These are phyloP conservation scores for Hypanus sabinus DNA, from an alignment of 2,113 vertebrate genomes.

Conservation along the genomic window DNA sequence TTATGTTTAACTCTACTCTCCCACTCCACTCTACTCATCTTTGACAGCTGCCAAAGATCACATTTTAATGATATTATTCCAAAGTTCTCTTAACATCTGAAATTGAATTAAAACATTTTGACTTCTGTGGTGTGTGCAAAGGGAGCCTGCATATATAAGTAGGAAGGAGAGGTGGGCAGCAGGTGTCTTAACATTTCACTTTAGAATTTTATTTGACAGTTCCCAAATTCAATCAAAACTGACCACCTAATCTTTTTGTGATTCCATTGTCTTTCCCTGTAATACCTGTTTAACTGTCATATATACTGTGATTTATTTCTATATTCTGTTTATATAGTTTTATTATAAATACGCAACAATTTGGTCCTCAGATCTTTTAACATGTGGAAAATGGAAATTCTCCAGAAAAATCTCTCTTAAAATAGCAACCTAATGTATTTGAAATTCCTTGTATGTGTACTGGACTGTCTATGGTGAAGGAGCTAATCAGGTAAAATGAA, in stretches of 20 bases:
- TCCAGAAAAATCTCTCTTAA: not conserved
- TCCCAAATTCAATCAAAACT: not conserved
- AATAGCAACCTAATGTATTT: slow-evolving; percentile 9
- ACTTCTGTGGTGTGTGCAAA: not conserved
- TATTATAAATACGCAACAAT: not conserved
- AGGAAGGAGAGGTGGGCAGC: too few relatives aligned
- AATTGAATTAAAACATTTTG: not conserved
- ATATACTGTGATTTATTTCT: not conserved
- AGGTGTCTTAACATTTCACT: not conserved
- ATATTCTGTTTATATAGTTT: too few relatives aligned
- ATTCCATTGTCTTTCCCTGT: not conserved
- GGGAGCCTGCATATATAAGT: not conserved
- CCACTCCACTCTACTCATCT: too few relatives aligned
- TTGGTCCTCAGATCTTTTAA: not conserved
- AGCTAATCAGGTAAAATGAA: not conserved
- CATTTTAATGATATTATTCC: not conserved
- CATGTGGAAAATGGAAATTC: not conserved
- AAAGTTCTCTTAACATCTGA: not conserved
- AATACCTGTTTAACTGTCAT: not conserved
- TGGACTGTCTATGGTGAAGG: not conserved
- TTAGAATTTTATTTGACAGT: not conserved
- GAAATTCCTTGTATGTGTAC: not conserved
- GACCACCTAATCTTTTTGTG: too few relatives aligned
- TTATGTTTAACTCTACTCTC: not conserved
- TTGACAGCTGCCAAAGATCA: not conserved